phyloP scores from a whole-genome alignment of 2,888 invertebrate genomes.

The Eueremaeus valkanovi region DNA sequence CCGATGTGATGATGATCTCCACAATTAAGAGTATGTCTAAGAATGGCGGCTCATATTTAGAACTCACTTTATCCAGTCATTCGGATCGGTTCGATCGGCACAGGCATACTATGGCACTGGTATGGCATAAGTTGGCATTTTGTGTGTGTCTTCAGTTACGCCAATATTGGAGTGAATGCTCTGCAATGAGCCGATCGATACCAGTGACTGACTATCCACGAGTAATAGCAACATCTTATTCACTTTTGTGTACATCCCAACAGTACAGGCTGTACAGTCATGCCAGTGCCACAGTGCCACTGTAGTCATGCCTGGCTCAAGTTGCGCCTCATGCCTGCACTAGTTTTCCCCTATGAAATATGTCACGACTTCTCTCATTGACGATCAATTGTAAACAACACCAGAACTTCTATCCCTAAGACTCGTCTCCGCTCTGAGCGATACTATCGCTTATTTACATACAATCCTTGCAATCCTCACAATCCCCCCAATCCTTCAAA shows the following conservation, averaged over 20 bases:
- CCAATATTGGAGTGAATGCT: constrained; percentile 31
- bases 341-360: constrained; percentile 23
- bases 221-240: constrained; percentile 22
- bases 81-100: constrained; percentile 35
- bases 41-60: constrained; percentile 19
- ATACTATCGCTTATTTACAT: constrained; percentile 9
- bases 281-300: not conserved
- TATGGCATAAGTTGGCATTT: constrained; percentile 15
- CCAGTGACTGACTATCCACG: constrained; percentile 27
- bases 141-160: constrained; percentile 37
- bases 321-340: constrained; percentile 2
- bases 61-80: not conserved
- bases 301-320: constrained; percentile 16
- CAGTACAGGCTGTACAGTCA: not conserved
- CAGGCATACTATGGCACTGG: not conserved
- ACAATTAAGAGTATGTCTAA: not conserved
- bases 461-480: not conserved
- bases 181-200: constrained; percentile 22
- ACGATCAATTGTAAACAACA: constrained; percentile 6
- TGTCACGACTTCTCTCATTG: constrained; percentile 16
- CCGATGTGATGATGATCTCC: not conserved
- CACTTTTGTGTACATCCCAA: constrained; percentile 19
- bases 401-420: no score
- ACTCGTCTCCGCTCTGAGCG: not conserved
- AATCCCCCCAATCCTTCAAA: not conserved